These are phyloP conservation scores for Dasyurus viverrinus DNA, from an alignment of 2,113 vertebrate species.

Conservation along the genomic window DNA sequence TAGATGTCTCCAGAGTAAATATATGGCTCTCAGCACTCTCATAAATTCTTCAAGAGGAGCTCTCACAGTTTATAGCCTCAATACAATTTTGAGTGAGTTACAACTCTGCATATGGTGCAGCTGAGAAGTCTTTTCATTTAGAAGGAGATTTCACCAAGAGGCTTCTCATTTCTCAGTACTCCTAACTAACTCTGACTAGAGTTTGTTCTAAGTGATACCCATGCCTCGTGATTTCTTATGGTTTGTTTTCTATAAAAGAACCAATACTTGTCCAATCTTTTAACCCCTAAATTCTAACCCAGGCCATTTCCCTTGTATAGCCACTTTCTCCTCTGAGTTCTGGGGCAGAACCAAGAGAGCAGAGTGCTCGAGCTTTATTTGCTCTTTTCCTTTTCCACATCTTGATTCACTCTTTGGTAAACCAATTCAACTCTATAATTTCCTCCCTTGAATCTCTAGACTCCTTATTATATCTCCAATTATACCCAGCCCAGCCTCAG, in stretches of 20 bases:
- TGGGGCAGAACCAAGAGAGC: no score
- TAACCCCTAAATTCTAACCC: not conserved
- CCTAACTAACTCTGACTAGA: not conserved
- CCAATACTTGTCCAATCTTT: not conserved
- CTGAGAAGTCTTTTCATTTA: conserved; percentile 23
- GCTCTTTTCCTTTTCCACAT: not conserved
- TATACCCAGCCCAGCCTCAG: not conserved
- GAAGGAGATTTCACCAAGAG: not conserved
- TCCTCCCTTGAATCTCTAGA: not conserved
- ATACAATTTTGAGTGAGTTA: conserved; percentile 72
- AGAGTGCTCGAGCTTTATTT: no score
- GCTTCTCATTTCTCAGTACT: not conserved
- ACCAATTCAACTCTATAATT: not conserved
- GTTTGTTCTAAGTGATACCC: not conserved
- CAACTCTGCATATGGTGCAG: not conserved
- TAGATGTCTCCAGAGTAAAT: conserved; percentile 68
- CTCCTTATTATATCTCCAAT: not conserved
- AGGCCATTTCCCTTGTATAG: not conserved
- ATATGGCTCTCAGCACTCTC: conserved; percentile 63
- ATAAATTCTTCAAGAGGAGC: conserved; percentile 72
- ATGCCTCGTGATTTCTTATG: conserved; percentile 16
- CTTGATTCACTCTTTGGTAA: not conserved
- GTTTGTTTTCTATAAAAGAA: conserved; percentile 28
- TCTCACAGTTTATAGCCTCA: conserved; percentile 68
- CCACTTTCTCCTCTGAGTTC: not conserved